Evolutionary conservation across 2,888 invertebrate species (phyloP).

Genomic region (Campopleginae sp.): DNA sequence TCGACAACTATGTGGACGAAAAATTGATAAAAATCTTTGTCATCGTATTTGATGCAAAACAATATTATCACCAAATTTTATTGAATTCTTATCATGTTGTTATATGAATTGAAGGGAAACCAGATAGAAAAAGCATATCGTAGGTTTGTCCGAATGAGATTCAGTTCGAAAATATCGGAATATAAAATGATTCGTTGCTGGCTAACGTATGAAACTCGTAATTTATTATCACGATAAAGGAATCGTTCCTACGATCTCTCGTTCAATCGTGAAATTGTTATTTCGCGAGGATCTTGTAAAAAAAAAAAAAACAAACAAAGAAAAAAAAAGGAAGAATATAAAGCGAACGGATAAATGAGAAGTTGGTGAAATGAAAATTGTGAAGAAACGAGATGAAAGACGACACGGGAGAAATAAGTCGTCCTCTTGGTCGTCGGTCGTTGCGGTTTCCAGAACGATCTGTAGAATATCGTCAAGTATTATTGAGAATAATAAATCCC

Average conservation of each 20-base stretch:
- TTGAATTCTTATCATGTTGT: too few species aligned
- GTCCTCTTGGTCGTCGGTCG: neutral
- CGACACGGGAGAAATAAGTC: slow-evolving; percentile 41
- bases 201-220: neutral
- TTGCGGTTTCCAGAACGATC: slow-evolving; percentile 56
- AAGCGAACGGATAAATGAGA: slow-evolving; percentile 43
- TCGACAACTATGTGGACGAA: too few species aligned
- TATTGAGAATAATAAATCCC: slow-evolving; percentile 72
- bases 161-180: neutral
- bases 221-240: slow-evolving; percentile 15
- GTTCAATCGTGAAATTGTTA: slow-evolving; percentile 43
- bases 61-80: too few species aligned
- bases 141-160: neutral
- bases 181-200: slow-evolving; percentile 8
- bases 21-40: too few species aligned
- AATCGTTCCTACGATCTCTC: slow-evolving; percentile 41
- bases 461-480: slow-evolving; percentile 65
- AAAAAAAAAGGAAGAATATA: too few species aligned
- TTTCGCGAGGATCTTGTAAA: slow-evolving; percentile 19
- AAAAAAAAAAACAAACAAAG: too few species aligned
- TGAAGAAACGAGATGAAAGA: slow-evolving; percentile 49
- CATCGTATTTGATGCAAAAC: too few species aligned
- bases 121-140: neutral
- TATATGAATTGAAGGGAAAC: too few species aligned
- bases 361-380: slow-evolving; percentile 48